These are phyloP conservation scores for Tipula vernalis DNA, from an alignment of 2,888 invertebrate species.

Conservation along the genomic window DNA sequence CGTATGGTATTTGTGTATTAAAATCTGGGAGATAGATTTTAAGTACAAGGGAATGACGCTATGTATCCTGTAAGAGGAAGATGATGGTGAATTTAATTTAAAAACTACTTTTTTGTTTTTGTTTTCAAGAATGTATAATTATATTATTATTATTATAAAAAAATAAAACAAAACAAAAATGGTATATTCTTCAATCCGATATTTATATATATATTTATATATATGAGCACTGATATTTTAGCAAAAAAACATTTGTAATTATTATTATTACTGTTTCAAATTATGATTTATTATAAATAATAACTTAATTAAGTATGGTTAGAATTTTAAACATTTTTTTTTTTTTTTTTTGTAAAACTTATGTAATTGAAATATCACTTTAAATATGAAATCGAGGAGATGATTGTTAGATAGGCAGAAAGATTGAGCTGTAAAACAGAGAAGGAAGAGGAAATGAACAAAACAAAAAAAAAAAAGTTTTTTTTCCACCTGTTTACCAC, in stretches of 20 bases:
- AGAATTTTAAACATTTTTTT: not conserved
- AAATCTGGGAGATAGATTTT: not conserved
- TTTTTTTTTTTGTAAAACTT: not conserved
- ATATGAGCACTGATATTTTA: not conserved
- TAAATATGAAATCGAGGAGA: not conserved
- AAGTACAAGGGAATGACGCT: not conserved
- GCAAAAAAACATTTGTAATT: not conserved
- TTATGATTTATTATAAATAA: not conserved
- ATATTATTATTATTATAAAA: not conserved
- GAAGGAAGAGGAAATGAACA: not conserved
- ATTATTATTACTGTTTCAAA: not conserved
- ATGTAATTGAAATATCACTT: not conserved
- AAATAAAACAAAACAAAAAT: not conserved
- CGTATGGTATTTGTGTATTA: not conserved
- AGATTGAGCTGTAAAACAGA: not conserved
- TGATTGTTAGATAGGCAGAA: not conserved
- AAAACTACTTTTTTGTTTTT: not conserved
- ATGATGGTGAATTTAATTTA: not conserved
- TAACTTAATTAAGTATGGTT: not conserved
- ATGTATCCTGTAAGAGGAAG: slow-evolving; percentile 8
- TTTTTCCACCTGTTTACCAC: not conserved
- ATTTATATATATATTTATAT: not conserved
- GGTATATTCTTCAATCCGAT: not conserved
- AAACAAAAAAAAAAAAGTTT: not conserved
- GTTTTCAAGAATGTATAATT: not conserved